Evolutionary conservation across 2,888 invertebrate genomes (phyloP).

Genomic region (Acanthosepion lycidas): DNA sequence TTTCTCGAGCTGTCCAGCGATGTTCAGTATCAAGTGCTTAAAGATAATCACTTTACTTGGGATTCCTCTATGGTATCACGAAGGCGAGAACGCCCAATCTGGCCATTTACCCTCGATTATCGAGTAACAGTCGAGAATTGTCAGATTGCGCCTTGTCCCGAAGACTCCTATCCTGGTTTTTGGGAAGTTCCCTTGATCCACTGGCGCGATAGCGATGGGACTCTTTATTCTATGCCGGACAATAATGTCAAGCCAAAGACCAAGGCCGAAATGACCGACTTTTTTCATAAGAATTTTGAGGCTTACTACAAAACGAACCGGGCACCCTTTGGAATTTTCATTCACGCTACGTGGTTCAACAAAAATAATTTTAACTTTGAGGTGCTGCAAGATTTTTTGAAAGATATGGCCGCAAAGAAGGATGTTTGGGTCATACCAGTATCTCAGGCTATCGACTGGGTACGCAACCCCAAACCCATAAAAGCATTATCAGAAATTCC

Average conservation of each 20-base stretch:
- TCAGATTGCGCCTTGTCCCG: conserved; percentile 55
- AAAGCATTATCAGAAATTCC: background rate
- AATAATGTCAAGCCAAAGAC: conserved; percentile 54
- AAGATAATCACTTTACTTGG: conserved; percentile 91
- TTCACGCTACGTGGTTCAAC: conserved; percentile 86
- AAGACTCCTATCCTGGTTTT: conserved; percentile 75
- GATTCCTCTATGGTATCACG: conserved; percentile 90
- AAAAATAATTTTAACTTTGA: conserved; percentile 53
- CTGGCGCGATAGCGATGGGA: conserved; percentile 60
- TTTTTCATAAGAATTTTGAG: conserved; percentile 84
- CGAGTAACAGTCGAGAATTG: conserved; percentile 53
- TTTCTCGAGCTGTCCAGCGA: conserved; percentile 90
- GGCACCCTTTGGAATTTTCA: conserved; percentile 87
- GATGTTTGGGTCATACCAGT: conserved; percentile 60
- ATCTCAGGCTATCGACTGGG: conserved; percentile 59
- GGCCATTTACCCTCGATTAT: conserved; percentile 94
- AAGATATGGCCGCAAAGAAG: conserved; percentile 53
- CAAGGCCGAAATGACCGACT: conserved; percentile 64
- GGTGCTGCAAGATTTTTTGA: conserved; percentile 56
- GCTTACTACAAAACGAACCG: conserved; percentile 79
- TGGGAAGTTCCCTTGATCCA: conserved; percentile 81
- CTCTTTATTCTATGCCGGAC: conserved; percentile 64
- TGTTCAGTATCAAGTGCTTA: conserved; percentile 92
- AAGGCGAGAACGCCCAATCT: conserved; percentile 80
- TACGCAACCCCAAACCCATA: conserved; percentile 55